Evolutionary conservation across 2,113 vertebrate genomes (phyloP).

Genomic region (Callipepla squamata): DNA sequence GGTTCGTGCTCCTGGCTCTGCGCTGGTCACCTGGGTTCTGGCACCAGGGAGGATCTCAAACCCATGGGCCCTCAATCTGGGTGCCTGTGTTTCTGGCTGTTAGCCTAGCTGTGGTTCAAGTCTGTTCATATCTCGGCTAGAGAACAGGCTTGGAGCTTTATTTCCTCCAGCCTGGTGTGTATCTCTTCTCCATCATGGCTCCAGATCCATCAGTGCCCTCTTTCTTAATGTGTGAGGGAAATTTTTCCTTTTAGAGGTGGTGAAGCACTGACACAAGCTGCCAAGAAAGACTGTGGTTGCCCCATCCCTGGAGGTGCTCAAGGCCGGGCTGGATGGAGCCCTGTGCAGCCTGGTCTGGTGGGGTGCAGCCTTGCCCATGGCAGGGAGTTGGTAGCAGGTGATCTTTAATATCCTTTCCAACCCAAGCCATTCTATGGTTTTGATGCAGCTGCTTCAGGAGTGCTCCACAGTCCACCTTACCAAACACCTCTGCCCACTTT

Average conservation of each 20-base stretch:
- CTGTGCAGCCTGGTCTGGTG: no score
- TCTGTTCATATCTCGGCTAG: neutral
- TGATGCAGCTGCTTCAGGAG: neutral
- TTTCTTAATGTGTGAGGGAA: neutral
- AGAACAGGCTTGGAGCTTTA: neutral
- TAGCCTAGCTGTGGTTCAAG: neutral
- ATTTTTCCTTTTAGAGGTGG: no score
- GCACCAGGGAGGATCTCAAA: rapidly evolving
- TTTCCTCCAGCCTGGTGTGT: neutral
- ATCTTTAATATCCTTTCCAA: no score
- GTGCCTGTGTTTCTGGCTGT: neutral
- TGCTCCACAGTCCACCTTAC: neutral
- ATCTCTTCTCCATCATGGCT: neutral
- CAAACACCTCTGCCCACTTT: no score
- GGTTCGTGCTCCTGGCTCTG: neutral
- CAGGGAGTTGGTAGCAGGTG: no score
- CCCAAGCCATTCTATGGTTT: no score
- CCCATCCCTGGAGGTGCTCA: no score
- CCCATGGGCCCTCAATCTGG: rapidly evolving
- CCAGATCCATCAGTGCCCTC: neutral
- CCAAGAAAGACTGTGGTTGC: no score
- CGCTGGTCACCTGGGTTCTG: neutral
- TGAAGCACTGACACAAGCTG: no score
- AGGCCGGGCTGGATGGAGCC: no score
- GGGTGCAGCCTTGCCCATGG: no score